These are phyloP conservation scores for Toxotes chatareus DNA, from an alignment of 2,113 vertebrate genomes.

Conservation along the genomic window DNA sequence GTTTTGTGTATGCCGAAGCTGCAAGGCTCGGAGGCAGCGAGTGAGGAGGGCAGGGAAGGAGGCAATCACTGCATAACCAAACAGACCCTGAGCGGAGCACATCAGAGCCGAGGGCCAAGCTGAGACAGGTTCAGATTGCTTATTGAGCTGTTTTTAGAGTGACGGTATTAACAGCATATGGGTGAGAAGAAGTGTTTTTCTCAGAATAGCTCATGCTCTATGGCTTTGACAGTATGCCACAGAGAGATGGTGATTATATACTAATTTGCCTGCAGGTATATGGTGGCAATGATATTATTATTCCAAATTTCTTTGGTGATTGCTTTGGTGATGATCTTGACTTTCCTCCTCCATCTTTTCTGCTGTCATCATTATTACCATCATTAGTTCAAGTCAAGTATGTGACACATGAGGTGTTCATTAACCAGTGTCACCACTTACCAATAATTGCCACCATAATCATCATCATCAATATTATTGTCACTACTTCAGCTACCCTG, in stretches of 20 bases:
- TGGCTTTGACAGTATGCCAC: conserved; percentile 8
- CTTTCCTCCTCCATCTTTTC: conserved; percentile 3
- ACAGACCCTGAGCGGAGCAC: conserved; percentile 69
- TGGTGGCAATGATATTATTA: not conserved
- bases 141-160: conserved; percentile 76
- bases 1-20: conserved; percentile 67
- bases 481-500: not conserved
- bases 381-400: not conserved
- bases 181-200: conserved; percentile 24
- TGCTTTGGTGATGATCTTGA: not conserved
- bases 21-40: conserved; percentile 47
- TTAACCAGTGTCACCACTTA: conserved; percentile 14
- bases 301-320: conserved; percentile 31
- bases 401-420: conserved; percentile 15
- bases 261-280: not conserved
- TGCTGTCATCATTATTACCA: conserved; percentile 3
- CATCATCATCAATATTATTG: conserved; percentile 7
- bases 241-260: not conserved
- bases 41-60: conserved; percentile 67
- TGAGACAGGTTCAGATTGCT: conserved; percentile 69
- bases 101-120: conserved; percentile 70
- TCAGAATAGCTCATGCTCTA: conserved; percentile 15
- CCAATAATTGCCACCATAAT: not conserved
- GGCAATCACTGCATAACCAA: conserved; percentile 78
- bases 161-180: conserved; percentile 57